Conservation (phyloP, 2,797 vertebrate species). For the Caiman crocodilus region DNA sequence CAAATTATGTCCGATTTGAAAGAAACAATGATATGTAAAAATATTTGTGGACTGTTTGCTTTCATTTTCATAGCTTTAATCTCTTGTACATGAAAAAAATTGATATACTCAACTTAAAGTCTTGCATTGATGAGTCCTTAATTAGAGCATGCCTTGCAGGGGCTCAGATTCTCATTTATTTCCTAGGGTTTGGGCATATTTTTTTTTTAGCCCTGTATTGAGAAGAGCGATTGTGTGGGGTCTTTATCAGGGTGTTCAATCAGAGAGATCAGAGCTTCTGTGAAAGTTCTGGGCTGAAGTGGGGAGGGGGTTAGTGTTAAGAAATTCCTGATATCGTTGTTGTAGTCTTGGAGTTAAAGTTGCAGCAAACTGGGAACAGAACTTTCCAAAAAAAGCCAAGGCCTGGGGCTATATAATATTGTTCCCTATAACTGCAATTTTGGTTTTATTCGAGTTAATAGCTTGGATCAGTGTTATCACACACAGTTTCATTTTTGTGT, state of each 20-base stretch:
- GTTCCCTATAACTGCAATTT: neutral
- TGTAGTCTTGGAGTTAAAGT: neutral
- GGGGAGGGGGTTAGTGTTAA: neutral
- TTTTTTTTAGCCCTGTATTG: neutral
- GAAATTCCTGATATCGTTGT: neutral
- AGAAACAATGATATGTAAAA: neutral
- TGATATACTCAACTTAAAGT: neutral
- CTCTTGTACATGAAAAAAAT: neutral
- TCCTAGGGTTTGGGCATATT: neutral
- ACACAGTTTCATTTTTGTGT: neutral
- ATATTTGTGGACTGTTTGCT: neutral
- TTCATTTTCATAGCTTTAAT: neutral
- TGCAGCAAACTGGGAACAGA: neutral
- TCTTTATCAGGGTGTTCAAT: neutral
- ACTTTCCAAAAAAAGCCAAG: neutral
- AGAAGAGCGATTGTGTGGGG: neutral
- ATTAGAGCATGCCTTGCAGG: neutral
- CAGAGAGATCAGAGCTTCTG: neutral
- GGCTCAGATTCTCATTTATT: neutral
- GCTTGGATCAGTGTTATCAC: neutral
- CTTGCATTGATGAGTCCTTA: neutral
- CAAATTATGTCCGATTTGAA: neutral
- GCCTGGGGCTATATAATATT: neutral
- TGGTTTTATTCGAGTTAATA: neutral
- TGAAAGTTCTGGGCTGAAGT: neutral